These are phyloP conservation scores for Phlogophora meticulosa DNA, from an alignment of 2,888 invertebrate species.

Conservation along the genomic window DNA sequence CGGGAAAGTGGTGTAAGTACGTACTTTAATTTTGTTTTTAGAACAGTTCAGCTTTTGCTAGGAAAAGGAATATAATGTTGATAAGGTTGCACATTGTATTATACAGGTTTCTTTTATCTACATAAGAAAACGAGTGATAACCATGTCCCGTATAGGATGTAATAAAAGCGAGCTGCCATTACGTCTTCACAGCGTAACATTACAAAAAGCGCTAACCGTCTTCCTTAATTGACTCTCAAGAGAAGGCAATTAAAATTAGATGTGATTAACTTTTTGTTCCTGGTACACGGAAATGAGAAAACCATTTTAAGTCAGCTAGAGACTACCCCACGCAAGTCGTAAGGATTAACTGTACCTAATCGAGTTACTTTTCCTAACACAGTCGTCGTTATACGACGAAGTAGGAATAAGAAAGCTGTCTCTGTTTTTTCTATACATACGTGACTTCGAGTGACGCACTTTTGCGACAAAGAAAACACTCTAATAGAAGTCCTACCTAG, in stretches of 20 bases:
- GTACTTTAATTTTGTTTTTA: slow-evolving; percentile 3
- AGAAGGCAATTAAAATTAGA: not conserved
- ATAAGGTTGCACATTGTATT: not conserved
- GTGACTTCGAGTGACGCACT: slow-evolving; percentile 11
- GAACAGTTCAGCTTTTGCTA: not conserved
- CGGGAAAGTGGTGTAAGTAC: not conserved
- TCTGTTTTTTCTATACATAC: slow-evolving; percentile 6
- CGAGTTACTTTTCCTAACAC: slow-evolving; percentile 11
- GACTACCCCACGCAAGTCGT: not conserved
- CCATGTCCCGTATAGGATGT: too few relatives aligned
- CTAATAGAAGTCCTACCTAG: not conserved
- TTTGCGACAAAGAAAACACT: slow-evolving; percentile 11
- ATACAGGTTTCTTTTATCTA: too few relatives aligned
- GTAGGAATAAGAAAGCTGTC: slow-evolving; percentile 2
- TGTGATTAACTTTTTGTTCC: not conserved
- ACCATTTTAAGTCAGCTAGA: not conserved
- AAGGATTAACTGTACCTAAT: slow-evolving; percentile 10
- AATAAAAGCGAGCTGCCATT: too few relatives aligned
- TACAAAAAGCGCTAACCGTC: not conserved
- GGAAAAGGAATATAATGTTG: not conserved
- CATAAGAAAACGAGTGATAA: too few relatives aligned
- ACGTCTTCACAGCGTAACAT: not conserved
- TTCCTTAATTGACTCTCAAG: not conserved
- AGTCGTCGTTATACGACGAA: slow-evolving; percentile 1
- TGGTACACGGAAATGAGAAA: slow-evolving; percentile 10